A percentile compares a stretch with the other conserved stretches of the same genome.
These are phyloP conservation scores for Trisateles emortualis DNA, from an alignment of 2,888 invertebrate species.

Conservation along the genomic window DNA sequence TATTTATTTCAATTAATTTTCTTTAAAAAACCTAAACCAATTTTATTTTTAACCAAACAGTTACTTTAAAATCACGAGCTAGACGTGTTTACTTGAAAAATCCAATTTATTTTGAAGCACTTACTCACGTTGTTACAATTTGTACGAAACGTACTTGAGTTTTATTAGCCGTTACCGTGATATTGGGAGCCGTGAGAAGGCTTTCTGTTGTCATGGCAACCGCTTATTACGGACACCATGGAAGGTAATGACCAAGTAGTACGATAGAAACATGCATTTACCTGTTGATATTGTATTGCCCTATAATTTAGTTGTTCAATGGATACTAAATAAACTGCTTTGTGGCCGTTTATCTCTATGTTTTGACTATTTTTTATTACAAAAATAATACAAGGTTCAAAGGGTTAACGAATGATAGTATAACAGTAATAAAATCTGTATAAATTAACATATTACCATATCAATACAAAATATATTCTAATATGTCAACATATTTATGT, in stretches of 20 bases:
- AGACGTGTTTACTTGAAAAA: conserved; percentile 32
- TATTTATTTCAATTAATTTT: too few species aligned
- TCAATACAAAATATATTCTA: conserved; percentile 25
- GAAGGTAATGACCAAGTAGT: conserved; percentile 40
- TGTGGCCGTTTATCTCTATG: background rate
- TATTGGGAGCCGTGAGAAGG: conserved; percentile 64
- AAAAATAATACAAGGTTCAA: conserved; percentile 9
- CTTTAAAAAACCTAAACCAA: too few species aligned
- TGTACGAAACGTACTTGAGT: conserved; percentile 68
- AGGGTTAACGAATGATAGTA: conserved; percentile 23
- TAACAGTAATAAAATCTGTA: conserved; percentile 31
- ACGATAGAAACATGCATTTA: conserved; percentile 24
- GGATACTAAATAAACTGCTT: conserved; percentile 15
- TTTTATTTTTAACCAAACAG: background rate
- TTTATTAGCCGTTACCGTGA: conserved; percentile 75
- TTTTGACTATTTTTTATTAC: conserved; percentile 23
- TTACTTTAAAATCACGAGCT: background rate
- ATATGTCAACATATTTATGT: conserved; percentile 41
- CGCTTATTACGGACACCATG: conserved; percentile 37
- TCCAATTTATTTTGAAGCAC: conserved; percentile 60
- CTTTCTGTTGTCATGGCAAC: conserved; percentile 55
- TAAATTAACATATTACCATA: conserved; percentile 32
- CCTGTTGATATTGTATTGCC: conserved; percentile 24
- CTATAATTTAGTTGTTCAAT: conserved; percentile 24
- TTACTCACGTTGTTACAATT: conserved; percentile 43